phyloP scores from a whole-genome alignment of 2,888 invertebrate genomes.

The Nebria salina region DNA sequence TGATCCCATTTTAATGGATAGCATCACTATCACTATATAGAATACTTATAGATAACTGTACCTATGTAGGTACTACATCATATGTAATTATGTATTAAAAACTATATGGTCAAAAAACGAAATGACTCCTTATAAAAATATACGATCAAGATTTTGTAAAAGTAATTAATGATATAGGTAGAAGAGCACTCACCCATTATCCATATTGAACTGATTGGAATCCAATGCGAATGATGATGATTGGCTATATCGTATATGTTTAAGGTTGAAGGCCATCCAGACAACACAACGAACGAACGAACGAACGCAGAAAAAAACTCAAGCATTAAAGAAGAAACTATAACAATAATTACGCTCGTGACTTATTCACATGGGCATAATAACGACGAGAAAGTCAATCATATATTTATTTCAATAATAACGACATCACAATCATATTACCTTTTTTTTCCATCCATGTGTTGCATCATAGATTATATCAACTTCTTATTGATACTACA shows the following conservation, averaged over 20 bases:
- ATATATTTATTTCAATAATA: conserved; percentile 6
- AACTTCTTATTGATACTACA: too few relatives aligned
- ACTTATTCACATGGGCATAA: conserved; percentile 14
- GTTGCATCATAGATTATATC: background rate
- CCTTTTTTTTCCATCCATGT: background rate
- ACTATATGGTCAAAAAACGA: background rate
- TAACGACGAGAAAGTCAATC: conserved; percentile 25
- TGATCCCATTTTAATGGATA: background rate
- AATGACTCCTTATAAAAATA: background rate
- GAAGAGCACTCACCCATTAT: conserved; percentile 1
- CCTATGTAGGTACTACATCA: background rate
- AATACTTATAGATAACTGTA: too few relatives aligned
- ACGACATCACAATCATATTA: background rate
- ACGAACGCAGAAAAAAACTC: conserved; percentile 11
- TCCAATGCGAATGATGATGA: background rate
- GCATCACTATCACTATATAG: too few relatives aligned
- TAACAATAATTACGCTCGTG: conserved; percentile 30
- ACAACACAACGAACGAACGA: background rate
- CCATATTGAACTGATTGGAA: conserved; percentile 1
- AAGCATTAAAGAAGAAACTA: conserved; percentile 25
- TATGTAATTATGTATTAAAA: background rate
- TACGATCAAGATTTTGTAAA: background rate
- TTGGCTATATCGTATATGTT: background rate
- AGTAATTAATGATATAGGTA: conserved; percentile 1
- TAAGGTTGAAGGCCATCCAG: conserved; percentile 28